A percentile compares a stretch with the other conserved stretches of the same genome.
Evolutionary conservation across 2,888 invertebrate species (phyloP).

Genomic region (Rhimphoctona megacephalus): DNA sequence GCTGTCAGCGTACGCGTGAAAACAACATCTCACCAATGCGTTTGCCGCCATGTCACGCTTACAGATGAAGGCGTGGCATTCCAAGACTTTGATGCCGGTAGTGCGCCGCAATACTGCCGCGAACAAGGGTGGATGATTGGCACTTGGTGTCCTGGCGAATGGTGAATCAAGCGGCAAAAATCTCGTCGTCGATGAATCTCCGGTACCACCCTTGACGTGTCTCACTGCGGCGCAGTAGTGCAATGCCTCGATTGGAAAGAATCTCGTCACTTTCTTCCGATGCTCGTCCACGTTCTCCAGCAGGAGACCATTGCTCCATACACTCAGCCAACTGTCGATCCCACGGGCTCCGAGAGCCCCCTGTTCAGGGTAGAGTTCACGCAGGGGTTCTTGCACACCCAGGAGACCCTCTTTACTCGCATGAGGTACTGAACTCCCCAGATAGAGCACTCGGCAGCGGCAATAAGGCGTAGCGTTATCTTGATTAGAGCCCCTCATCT

Average conservation of each 20-base stretch:
- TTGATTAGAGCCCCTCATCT: conserved; percentile 85
- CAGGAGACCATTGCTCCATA: conserved; percentile 98
- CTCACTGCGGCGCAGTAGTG: conserved; percentile 98
- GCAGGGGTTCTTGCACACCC: conserved; percentile 98
- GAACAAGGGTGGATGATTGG: conserved; percentile 97
- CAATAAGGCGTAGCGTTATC: conserved; percentile 96
- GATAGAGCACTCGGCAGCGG: conserved; percentile 97
- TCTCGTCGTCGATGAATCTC: conserved; percentile 90
- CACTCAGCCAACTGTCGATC: conserved; percentile 98
- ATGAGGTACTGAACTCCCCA: conserved; percentile 98
- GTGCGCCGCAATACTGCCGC: conserved; percentile 98
- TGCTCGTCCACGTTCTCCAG: conserved; percentile 98
- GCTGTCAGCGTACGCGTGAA: conserved; percentile 98
- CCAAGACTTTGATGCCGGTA: conserved; percentile 98
- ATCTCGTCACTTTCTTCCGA: conserved; percentile 96
- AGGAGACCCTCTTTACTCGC: conserved; percentile 99
- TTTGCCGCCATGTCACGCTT: conserved; percentile 98
- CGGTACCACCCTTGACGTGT: conserved; percentile 88
- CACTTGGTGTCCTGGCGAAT: conserved; percentile 96
- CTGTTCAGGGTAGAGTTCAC: conserved; percentile 98
- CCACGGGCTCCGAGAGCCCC: conserved; percentile 95
- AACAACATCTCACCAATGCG: conserved; percentile 98
- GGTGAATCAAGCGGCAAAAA: conserved; percentile 98
- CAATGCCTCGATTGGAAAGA: conserved; percentile 97
- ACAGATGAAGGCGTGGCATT: conserved; percentile 99